Evolutionary conservation across 2,888 invertebrate species (phyloP).

Genomic region (Electrophaes corylata): DNA sequence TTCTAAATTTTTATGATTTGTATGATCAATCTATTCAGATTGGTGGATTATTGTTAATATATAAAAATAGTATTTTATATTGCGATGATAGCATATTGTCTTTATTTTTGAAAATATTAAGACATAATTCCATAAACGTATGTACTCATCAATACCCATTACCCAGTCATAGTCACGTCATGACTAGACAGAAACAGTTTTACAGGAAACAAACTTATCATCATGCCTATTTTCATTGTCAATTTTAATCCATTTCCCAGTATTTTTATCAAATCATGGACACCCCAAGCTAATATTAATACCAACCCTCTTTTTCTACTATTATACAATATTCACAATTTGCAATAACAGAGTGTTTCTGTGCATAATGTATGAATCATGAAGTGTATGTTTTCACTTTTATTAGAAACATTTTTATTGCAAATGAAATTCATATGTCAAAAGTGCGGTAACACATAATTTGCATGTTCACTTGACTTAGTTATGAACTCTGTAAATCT

Average conservation of each 20-base stretch:
- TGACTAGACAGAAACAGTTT: too few relatives aligned
- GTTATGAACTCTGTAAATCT: conserved; percentile 18
- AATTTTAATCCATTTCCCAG: conserved; percentile 32
- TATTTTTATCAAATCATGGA: conserved; percentile 31
- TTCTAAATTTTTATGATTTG: too few relatives aligned
- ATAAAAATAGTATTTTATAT: too few relatives aligned
- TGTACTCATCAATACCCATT: too few relatives aligned
- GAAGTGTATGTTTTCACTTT: conserved; percentile 17
- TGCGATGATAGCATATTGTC: too few relatives aligned
- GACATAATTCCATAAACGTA: too few relatives aligned
- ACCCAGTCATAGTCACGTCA: too few relatives aligned
- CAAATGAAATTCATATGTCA: conserved; percentile 10
- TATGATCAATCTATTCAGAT: too few relatives aligned
- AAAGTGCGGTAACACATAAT: conserved; percentile 21
- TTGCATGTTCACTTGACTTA: conserved; percentile 12
- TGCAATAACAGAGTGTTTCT: conserved; percentile 29
- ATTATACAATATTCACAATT: conserved; percentile 55
- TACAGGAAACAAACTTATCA: too few relatives aligned
- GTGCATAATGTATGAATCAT: conserved; percentile 25
- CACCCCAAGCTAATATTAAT: conserved; percentile 30
- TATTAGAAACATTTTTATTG: conserved; percentile 5
- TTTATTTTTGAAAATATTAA: too few relatives aligned
- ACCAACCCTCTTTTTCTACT: conserved; percentile 24
- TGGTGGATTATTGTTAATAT: too few relatives aligned
- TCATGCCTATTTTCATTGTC: neutral